A percentile compares a stretch with the other conserved stretches of the same genome.
Evolutionary conservation across 2,113 vertebrate species (phyloP).

Genomic region (Tichodroma muraria): DNA sequence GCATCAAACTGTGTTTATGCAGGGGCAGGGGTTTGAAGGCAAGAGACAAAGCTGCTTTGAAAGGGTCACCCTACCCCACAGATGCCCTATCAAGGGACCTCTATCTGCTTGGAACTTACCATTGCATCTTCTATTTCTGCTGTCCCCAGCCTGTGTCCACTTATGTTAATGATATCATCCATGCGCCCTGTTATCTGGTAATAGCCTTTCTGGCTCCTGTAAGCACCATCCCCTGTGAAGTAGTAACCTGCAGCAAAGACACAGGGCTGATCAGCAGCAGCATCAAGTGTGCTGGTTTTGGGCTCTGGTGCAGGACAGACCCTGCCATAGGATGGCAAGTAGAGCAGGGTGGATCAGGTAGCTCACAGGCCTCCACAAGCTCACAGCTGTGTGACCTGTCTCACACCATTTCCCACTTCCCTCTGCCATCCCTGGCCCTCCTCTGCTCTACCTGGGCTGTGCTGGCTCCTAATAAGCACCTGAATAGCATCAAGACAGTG

Average conservation of each 20-base stretch:
- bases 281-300: background rate
- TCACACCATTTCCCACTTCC: background rate
- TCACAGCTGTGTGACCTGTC: background rate
- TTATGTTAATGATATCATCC: conserved; percentile 92
- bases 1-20: background rate
- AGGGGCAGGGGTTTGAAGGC: background rate
- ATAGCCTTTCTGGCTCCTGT: conserved; percentile 77
- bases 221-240: conserved; percentile 86
- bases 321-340: accelerated
- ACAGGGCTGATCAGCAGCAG: background rate
- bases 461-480: background rate
- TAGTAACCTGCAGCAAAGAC: conserved; percentile 76
- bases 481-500: background rate
- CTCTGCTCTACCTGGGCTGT: background rate
- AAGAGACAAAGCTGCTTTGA: background rate
- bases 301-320: background rate
- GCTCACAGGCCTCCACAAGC: accelerated
- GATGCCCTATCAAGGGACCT: background rate
- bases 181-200: conserved; percentile 91
- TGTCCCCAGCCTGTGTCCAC: conserved; percentile 86
- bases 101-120: conserved; percentile 63
- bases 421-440: background rate
- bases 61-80: background rate
- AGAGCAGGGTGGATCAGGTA: background rate
- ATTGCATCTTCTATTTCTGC: conserved; percentile 92